phyloP scores from a whole-genome alignment of 1,140 invertebrate species.

The Helicoverpa armigera region DNA sequence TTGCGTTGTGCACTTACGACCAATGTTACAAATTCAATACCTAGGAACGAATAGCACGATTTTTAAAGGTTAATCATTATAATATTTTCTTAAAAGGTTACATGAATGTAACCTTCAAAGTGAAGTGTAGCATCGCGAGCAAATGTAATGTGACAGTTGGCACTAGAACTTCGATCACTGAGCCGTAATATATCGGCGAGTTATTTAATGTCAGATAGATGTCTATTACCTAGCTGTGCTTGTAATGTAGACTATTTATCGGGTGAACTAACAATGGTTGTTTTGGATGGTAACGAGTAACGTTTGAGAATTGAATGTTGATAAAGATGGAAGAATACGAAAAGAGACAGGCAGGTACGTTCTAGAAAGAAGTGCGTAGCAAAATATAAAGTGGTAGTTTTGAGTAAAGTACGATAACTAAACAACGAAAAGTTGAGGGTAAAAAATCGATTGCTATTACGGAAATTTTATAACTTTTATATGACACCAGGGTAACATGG shows the following conservation, averaged over 20 bases:
- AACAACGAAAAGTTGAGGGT: no score
- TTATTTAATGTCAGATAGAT: slow-evolving; percentile 76
- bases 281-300: slow-evolving; percentile 15
- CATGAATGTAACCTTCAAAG: neutral
- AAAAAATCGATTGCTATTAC: no score
- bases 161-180: slow-evolving; percentile 82
- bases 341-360: no score
- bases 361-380: no score
- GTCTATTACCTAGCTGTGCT: slow-evolving; percentile 76
- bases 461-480: no score
- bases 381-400: no score
- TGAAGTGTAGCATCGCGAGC: slow-evolving; percentile 1
- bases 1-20: neutral
- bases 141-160: slow-evolving; percentile 30
- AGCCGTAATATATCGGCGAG: slow-evolving; percentile 70
- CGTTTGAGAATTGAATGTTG: no score
- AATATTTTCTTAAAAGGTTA: neutral
- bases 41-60: neutral
- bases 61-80: neutral
- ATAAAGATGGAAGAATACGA: no score
- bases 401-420: no score
- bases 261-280: slow-evolving; percentile 38
- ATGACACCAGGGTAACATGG: no score
- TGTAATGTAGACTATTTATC: slow-evolving; percentile 62
- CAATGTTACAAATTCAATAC: neutral